Percentiles rank a stretch among this genome's conserved stretches.
Evolutionary conservation across 2,888 invertebrate genomes (phyloP).

Genomic region (Drosophila bunnanda): DNA sequence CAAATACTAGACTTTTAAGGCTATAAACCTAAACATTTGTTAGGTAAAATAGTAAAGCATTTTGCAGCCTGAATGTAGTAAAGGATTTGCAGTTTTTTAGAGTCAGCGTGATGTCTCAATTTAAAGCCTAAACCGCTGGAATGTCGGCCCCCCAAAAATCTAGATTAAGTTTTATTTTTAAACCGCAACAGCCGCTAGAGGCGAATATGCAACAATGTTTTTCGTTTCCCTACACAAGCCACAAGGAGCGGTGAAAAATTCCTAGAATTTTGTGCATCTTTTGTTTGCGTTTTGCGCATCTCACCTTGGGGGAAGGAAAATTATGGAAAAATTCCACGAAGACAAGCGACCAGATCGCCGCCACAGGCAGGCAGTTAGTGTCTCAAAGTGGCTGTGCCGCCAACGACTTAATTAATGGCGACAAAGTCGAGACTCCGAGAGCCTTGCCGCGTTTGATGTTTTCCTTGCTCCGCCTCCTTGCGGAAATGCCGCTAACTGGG

Average conservation of each 20-base stretch:
- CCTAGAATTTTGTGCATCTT: conserved; percentile 69
- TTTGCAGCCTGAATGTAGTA: background rate
- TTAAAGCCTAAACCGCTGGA: conserved; percentile 36
- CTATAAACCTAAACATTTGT: background rate
- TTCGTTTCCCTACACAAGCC: background rate
- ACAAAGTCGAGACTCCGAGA: conserved; percentile 56
- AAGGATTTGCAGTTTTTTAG: background rate
- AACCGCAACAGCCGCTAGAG: conserved; percentile 55
- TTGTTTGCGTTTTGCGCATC: conserved; percentile 41
- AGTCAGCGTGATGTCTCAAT: conserved; percentile 70
- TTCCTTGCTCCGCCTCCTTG: conserved; percentile 51
- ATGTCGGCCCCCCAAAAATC: conserved; percentile 52
- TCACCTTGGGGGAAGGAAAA: conserved; percentile 35
- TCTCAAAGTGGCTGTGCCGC: conserved; percentile 71
- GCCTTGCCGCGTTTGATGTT: conserved; percentile 49
- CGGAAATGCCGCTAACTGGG: conserved; percentile 43
- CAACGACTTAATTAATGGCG: conserved; percentile 80
- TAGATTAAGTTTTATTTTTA: conserved; percentile 77
- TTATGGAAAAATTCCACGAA: conserved; percentile 75
- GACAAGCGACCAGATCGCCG: conserved; percentile 54
- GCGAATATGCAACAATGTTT: conserved; percentile 61
- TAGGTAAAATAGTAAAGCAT: background rate
- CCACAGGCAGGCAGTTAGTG: conserved; percentile 45
- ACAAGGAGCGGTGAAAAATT: conserved; percentile 40
- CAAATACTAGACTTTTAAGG: background rate